Conservation (phyloP, 37 sponge, comb jelly and placozoan species). For the Ianthella basta region DNA sequence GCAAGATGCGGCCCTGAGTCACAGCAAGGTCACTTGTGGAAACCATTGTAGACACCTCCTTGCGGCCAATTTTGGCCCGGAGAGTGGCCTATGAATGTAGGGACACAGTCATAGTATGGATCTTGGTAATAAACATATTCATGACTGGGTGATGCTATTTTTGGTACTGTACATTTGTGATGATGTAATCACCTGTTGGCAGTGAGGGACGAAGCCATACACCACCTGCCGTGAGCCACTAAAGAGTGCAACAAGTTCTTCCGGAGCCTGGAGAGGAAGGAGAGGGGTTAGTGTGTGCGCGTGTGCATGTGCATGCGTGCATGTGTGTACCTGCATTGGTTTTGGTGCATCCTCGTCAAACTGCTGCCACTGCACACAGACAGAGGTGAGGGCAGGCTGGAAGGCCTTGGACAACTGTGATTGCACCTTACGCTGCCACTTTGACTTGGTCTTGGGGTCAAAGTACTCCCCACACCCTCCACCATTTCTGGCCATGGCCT, state of each 20-base stretch:
- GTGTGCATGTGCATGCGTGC: too few species aligned
- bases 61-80: conserved; percentile 89
- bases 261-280: conserved; percentile 71
- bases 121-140: too few species aligned
- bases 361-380: conserved; percentile 89
- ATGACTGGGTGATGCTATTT: too few species aligned
- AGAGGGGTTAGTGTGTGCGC: neutral
- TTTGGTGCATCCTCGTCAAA: conserved; percentile 72
- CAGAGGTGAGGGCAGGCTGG: conserved; percentile 90
- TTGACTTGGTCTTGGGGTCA: conserved; percentile 85
- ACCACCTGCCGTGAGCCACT: conserved; percentile 92
- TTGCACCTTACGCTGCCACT: conserved; percentile 90
- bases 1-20: conserved; percentile 82
- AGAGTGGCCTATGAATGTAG: conserved; percentile 68
- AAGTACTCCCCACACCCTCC: conserved; percentile 87
- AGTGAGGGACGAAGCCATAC: conserved; percentile 94
- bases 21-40: conserved; percentile 84
- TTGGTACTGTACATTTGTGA: neutral
- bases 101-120: too few species aligned
- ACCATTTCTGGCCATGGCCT: conserved; percentile 84
- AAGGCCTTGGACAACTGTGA: conserved; percentile 82
- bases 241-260: conserved; percentile 85
- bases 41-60: conserved; percentile 87
- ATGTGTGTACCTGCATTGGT: conserved; percentile 66
- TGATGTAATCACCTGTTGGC: conserved; percentile 57